Conservation (phyloP, 2,888 invertebrate species). For the Polietes domitor region DNA sequence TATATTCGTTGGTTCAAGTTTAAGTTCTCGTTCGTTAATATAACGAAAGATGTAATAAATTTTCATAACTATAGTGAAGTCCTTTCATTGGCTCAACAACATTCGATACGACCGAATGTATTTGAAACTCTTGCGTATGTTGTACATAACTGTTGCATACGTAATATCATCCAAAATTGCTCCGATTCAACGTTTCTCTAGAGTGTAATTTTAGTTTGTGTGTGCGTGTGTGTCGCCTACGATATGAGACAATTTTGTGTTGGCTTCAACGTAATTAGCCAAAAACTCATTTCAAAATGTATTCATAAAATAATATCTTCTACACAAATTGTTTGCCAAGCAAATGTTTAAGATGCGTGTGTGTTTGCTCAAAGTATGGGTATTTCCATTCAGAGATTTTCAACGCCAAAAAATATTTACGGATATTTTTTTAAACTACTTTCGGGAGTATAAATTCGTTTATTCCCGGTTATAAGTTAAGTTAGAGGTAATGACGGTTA, state of each 20-base stretch:
- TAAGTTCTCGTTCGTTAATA: no score
- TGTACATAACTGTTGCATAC: background rate
- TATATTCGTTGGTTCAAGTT: no score
- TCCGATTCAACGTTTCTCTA: background rate
- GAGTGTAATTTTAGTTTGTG: slow-evolving; percentile 7
- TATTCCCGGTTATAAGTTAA: no score
- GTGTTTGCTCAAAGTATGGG: background rate
- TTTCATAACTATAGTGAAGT: no score
- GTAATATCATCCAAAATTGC: background rate
- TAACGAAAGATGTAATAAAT: no score
- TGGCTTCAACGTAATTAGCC: slow-evolving; percentile 19
- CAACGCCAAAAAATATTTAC: no score
- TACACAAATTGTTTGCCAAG: slow-evolving; percentile 24
- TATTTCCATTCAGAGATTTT: no score
- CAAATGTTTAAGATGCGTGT: background rate
- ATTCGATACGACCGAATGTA: no score
- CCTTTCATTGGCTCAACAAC: no score
- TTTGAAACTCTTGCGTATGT: background rate
- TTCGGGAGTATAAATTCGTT: no score
- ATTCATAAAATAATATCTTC: slow-evolving; percentile 17
- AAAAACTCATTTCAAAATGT: slow-evolving; percentile 21
- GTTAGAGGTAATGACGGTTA: no score
- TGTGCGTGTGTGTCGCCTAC: background rate
- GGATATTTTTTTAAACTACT: background rate
- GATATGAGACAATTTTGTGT: slow-evolving; percentile 13